A percentile compares a stretch with the other conserved stretches of the same genome.
Evolutionary conservation across 2,888 invertebrate genomes (phyloP).

Genomic region (Bimastos eiseni): DNA sequence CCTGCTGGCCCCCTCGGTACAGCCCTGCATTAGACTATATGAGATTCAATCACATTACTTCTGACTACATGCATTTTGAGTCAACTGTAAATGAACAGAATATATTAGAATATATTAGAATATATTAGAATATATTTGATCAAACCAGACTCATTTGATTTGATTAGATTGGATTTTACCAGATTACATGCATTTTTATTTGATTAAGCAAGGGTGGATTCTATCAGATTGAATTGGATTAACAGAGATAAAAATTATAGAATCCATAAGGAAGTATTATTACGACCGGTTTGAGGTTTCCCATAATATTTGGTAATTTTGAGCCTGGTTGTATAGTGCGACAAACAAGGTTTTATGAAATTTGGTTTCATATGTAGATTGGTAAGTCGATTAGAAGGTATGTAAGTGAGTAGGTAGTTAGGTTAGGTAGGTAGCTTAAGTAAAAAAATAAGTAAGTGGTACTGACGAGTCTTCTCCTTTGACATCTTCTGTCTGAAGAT

Average conservation of each 20-base stretch:
- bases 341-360: too few species aligned
- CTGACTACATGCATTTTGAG: neutral
- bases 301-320: too few species aligned
- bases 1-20: too few species aligned
- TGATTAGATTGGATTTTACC: neutral
- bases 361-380: too few species aligned
- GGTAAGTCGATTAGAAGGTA: neutral
- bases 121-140: neutral
- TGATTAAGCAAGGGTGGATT: neutral
- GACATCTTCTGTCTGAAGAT: constrained; percentile 47
- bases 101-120: neutral
- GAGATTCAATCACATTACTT: neutral
- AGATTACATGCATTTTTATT: neutral
- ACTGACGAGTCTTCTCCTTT: constrained; percentile 49
- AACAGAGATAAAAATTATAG: neutral
- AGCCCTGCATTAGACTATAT: too few species aligned
- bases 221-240: neutral
- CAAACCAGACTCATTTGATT: neutral
- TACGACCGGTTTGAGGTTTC: too few species aligned
- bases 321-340: too few species aligned
- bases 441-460: neutral
- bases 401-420: neutral
- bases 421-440: neutral
- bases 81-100: neutral
- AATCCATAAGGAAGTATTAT: neutral